A percentile compares a stretch with the other conserved stretches of the same genome.
phyloP scores from a whole-genome alignment of 1,140 invertebrate genomes.

The Papilio machaon region DNA sequence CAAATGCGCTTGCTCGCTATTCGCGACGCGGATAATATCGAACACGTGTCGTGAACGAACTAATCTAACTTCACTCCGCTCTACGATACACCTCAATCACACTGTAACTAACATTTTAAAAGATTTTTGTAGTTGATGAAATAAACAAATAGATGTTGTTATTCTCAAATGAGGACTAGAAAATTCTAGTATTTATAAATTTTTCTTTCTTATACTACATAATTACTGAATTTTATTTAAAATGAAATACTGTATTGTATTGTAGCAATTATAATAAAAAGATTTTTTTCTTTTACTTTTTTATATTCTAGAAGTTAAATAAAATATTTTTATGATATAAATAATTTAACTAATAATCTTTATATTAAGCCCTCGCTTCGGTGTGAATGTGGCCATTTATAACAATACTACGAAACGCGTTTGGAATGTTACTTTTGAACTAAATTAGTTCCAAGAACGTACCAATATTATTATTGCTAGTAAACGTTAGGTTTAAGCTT shows the following conservation, averaged over 20 bases:
- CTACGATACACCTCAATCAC: neutral
- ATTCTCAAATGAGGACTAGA: no score
- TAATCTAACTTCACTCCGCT: constrained; percentile 25
- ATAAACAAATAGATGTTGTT: neutral
- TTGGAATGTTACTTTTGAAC: neutral
- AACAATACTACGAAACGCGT: neutral
- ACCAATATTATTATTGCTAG: neutral
- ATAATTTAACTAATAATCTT: neutral
- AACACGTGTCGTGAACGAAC: constrained; percentile 25
- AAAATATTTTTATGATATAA: neutral
- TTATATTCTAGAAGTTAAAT: no score
- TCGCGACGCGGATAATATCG: constrained; percentile 13
- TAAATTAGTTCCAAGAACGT: constrained; percentile 10
- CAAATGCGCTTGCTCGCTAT: neutral
- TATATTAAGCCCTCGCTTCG: neutral
- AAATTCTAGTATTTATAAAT: no score
- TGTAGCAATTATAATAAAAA: no score
- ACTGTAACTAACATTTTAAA: neutral
- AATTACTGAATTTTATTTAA: no score
- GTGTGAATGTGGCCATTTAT: neutral
- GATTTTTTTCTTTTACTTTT: no score
- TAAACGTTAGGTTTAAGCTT: neutral
- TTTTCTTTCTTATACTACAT: no score
- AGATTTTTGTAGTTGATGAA: no score
- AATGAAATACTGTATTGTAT: no score